Base-by-base conservation (phyloP, 2,113 vertebrate species). In the Platysternon megacephalum region DNA sequence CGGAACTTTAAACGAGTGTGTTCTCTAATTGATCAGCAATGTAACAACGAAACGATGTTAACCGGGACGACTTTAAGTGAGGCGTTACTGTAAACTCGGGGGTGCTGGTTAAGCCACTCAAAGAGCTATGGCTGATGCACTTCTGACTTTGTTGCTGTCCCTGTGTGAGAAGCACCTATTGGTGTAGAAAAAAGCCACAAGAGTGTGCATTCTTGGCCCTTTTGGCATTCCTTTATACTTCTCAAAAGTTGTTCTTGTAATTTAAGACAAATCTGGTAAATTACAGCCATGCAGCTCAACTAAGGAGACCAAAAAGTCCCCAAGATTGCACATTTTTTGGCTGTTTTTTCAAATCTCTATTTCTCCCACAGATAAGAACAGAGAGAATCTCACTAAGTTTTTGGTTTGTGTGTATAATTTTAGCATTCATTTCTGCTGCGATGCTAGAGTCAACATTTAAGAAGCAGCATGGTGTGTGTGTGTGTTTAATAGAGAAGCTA, bases 351-450 rank as follows among this genome's bases (percentile, higher is more conserved):
- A 72, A 72, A 72, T 78, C 4, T 58, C 28, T 58, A 35, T 1
- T 29, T 78, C 53, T 12, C 0, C 1, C 6, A 46, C 13, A 49
- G 32, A 11, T 1, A 39, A 48, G 7, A 8, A 4, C 1, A 32
- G 55, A 17, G n/a, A 32, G 11, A 21, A 2, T 79, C 46, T 88
- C 93, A 21, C 4, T 10, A 42, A 52, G 42, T 0, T 10, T 52
- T 52, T 46, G 51, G 44, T 86, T 74, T 61, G 82, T 11, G 61
- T 82, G 7, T 58, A 3, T 79, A 46, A 14, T 17, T 90, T 82
- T 46, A 84, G 24, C 9, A 19, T 78, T 2, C 22, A 1, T 65
- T n/a, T 65, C 61, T n/a, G 61, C 35, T 3, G 5, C 56, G 39
- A 46, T 53, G 5, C 56, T 84, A 84, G 9, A 28, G 12, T 65